Evolutionary conservation across 2,888 invertebrate species (phyloP).

Genomic region (Agapostemon virescens): DNA sequence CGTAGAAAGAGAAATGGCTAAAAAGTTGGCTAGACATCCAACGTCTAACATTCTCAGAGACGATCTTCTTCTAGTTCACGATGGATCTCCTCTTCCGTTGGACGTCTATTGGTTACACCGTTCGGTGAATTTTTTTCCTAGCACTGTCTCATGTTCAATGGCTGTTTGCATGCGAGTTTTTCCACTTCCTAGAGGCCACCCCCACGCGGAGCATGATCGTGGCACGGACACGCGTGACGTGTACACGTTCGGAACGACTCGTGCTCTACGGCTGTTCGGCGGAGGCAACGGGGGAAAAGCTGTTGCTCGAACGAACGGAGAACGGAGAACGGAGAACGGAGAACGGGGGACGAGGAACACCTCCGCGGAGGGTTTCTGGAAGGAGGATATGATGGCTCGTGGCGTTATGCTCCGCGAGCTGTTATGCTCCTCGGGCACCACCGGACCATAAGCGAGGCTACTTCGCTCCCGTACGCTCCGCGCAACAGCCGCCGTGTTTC

Average conservation of each 20-base stretch:
- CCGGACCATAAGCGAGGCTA: slow-evolving; percentile 79
- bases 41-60: background rate
- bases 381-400: slow-evolving; percentile 80
- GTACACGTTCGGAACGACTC: slow-evolving; percentile 47
- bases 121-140: background rate
- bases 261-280: slow-evolving; percentile 37
- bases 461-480: slow-evolving; percentile 68
- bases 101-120: background rate
- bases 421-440: slow-evolving; percentile 80
- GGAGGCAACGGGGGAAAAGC: slow-evolving; percentile 35
- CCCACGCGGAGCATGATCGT: slow-evolving; percentile 17
- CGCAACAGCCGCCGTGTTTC: slow-evolving; percentile 73
- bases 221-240: slow-evolving; percentile 52
- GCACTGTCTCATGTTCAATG: background rate
- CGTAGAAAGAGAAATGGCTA: background rate
- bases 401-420: slow-evolving; percentile 80
- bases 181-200: slow-evolving; percentile 43
- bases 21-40: no score
- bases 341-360: slow-evolving; percentile 59
- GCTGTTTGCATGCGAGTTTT: slow-evolving; percentile 13
- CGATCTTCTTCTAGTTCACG: background rate
- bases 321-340: slow-evolving; percentile 53
- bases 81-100: background rate
- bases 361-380: slow-evolving; percentile 72
- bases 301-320: slow-evolving; percentile 34